A percentile compares a stretch with the other conserved stretches of the same genome.
Conservation (phyloP, 2,797 vertebrate species). For the Esox lucius region DNA sequence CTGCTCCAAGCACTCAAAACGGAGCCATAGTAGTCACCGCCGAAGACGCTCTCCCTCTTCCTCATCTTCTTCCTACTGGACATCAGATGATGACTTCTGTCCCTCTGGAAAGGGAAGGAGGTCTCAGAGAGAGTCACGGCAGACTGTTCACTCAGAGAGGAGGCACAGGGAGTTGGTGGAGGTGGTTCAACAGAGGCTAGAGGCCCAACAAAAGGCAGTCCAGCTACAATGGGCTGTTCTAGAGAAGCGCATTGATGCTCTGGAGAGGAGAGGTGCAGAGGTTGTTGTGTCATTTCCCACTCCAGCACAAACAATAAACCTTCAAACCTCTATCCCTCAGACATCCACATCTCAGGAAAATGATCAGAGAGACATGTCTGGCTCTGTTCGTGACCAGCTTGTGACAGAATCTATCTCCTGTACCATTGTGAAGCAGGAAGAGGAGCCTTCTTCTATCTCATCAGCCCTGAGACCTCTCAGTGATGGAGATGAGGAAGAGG, state of each 20-base stretch:
- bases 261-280: slow-evolving; percentile 37
- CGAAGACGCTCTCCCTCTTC: slow-evolving; percentile 31
- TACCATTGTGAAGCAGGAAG: slow-evolving; percentile 42
- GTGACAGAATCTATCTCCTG: slow-evolving; percentile 16
- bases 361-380: slow-evolving; percentile 25
- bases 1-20: slow-evolving; percentile 28
- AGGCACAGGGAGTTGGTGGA: slow-evolving; percentile 35
- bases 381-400: background rate
- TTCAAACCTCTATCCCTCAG: slow-evolving; percentile 3
- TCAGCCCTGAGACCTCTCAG: slow-evolving; percentile 19
- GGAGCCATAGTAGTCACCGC: slow-evolving; percentile 21
- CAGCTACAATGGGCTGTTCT: slow-evolving; percentile 48
- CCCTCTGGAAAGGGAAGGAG: slow-evolving; percentile 24
- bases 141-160: background rate
- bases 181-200: slow-evolving; percentile 49
- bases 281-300: background rate
- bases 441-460: slow-evolving; percentile 27
- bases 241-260: slow-evolving; percentile 40
- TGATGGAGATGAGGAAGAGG: slow-evolving; percentile 10
- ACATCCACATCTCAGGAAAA: slow-evolving; percentile 20
- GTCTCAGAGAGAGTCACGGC: slow-evolving; percentile 19
- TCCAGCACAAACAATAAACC: background rate
- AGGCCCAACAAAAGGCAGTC: slow-evolving; percentile 44
- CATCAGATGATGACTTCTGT: slow-evolving; percentile 36
- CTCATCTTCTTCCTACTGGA: slow-evolving; percentile 39